These are phyloP conservation scores for Eriosoma lanigerum DNA, from an alignment of 1,140 invertebrate genomes.

Conservation along the genomic window DNA sequence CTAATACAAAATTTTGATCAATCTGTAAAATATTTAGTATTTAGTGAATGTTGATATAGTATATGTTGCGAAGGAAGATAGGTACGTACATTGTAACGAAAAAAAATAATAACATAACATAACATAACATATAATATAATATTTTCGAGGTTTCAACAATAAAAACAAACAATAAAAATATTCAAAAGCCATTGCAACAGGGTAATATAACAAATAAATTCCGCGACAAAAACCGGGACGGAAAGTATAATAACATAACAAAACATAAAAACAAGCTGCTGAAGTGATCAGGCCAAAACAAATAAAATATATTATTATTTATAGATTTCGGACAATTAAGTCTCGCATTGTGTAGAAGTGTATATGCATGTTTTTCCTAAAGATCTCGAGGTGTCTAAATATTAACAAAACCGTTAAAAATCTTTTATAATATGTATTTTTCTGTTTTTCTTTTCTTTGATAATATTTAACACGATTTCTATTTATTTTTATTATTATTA, in stretches of 20 bases:
- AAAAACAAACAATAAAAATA: constrained; percentile 33
- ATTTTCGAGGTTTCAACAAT: constrained; percentile 8
- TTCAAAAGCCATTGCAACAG: constrained; percentile 44
- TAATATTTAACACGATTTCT: neutral
- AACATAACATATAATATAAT: constrained; percentile 8
- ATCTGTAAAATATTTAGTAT: too few species aligned
- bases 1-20: too few species aligned
- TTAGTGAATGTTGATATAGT: neutral
- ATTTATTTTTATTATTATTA: neutral
- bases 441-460: too few species aligned
- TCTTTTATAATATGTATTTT: neutral
- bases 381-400: constrained; percentile 46
- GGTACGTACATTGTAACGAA: neutral
- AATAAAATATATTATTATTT: constrained; percentile 32
- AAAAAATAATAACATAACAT: constrained; percentile 1
- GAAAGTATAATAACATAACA: constrained; percentile 37
- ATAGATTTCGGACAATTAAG: neutral
- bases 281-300: constrained; percentile 50
- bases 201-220: constrained; percentile 16
- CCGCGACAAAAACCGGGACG: constrained; percentile 25
- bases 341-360: constrained; percentile 38
- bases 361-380: constrained; percentile 50
- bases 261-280: constrained; percentile 48
- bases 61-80: neutral
- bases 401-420: neutral